Evolutionary conservation across 2,888 invertebrate genomes (phyloP).

Genomic region (Philaethria dido): DNA sequence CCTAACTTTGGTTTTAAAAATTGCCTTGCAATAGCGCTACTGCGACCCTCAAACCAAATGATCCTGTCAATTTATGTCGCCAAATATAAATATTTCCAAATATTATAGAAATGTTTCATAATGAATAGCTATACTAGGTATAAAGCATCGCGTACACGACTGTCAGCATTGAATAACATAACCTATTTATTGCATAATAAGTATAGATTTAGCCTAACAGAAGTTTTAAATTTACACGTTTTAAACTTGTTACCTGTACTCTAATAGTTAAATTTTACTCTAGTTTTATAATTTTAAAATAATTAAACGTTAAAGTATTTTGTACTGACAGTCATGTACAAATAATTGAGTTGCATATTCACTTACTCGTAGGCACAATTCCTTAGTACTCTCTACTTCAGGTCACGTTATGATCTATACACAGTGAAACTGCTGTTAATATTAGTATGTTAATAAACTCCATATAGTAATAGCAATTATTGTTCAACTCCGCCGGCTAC

Average conservation of each 20-base stretch:
- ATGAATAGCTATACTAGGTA: slow-evolving; percentile 5
- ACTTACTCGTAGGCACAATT: slow-evolving; percentile 28
- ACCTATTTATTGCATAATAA: neutral
- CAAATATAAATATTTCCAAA: neutral
- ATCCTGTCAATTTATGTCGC: slow-evolving; percentile 11
- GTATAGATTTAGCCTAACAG: neutral
- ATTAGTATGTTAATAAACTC: slow-evolving; percentile 9
- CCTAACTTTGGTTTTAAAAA: slow-evolving; percentile 34
- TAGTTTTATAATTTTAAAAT: neutral
- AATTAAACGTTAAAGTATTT: neutral
- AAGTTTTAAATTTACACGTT: neutral
- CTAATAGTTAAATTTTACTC: neutral
- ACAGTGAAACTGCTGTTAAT: slow-evolving; percentile 25
- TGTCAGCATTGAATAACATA: neutral
- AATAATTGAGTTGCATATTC: slow-evolving; percentile 1
- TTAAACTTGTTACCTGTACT: neutral
- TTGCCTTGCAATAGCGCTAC: slow-evolving; percentile 25
- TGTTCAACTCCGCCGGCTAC: neutral
- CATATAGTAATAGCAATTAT: slow-evolving; percentile 7
- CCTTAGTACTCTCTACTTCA: slow-evolving; percentile 38
- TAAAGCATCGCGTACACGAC: neutral
- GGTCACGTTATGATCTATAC: slow-evolving; percentile 38
- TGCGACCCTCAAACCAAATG: slow-evolving; percentile 2
- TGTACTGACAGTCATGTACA: neutral
- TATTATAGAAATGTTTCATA: neutral